phyloP scores from a whole-genome alignment of 2,113 vertebrate genomes.

The Perca fluviatilis region DNA sequence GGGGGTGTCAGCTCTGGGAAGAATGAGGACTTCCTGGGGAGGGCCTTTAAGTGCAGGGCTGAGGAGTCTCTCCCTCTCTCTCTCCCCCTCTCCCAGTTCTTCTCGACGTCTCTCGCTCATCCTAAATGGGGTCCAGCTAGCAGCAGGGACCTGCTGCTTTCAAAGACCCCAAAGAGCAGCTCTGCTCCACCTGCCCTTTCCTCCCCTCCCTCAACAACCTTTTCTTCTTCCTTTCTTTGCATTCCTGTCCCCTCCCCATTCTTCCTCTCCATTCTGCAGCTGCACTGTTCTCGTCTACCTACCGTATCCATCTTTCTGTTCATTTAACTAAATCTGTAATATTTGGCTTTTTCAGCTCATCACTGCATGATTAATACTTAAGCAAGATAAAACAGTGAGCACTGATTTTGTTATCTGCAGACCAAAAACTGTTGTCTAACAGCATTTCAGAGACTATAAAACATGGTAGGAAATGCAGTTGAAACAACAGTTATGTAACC shows the following conservation, averaged over 20 bases:
- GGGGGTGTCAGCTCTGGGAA: constrained; percentile 62
- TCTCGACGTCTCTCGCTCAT: constrained; percentile 72
- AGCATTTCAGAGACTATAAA: not conserved
- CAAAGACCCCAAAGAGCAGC: constrained; percentile 82
- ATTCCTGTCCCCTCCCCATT: constrained; percentile 2
- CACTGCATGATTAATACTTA: not conserved
- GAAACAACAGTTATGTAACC: too few relatives aligned
- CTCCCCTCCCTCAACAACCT: constrained; percentile 47
- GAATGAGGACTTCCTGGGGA: constrained; percentile 74
- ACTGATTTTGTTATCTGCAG: not conserved
- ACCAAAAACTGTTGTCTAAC: not conserved
- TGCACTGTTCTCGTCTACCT: not conserved
- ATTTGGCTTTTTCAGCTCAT: not conserved
- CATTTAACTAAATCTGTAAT: not conserved
- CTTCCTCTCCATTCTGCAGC: not conserved
- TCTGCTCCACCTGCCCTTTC: constrained; percentile 81
- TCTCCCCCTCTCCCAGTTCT: constrained; percentile 4
- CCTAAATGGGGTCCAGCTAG: constrained; percentile 86
- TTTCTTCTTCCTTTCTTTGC: constrained; percentile 57
- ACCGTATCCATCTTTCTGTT: not conserved
- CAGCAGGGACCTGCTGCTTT: constrained; percentile 82
- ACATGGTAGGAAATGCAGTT: too few relatives aligned
- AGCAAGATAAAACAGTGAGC: not conserved
- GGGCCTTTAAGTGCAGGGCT: constrained; percentile 70
- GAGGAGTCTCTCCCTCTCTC: constrained; percentile 52